A percentile compares a stretch with the other conserved stretches of the same genome.
Conservation (phyloP, 2,888 invertebrate genomes). For the Cenopis cana region DNA sequence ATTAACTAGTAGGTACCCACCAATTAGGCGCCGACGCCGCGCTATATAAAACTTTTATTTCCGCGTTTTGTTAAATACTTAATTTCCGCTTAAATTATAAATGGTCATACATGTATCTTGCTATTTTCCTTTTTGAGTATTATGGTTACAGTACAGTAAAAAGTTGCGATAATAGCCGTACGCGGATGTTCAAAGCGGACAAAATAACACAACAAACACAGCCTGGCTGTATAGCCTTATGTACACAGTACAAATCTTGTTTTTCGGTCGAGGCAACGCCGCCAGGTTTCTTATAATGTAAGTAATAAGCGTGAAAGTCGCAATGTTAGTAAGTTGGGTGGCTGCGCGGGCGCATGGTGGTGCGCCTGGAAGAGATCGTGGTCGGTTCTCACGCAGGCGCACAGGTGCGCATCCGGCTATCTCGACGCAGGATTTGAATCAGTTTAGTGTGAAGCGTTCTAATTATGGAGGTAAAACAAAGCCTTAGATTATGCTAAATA, state of each 20-base stretch:
- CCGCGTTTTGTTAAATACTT: no score
- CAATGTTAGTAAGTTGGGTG: conserved; percentile 1
- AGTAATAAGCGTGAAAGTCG: conserved; percentile 47
- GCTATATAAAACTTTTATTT: no score
- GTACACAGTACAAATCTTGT: conserved; percentile 46
- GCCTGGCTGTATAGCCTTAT: conserved; percentile 68
- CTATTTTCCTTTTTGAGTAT: conserved; percentile 48
- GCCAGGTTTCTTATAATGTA: conserved; percentile 13
- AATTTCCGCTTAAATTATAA: no score
- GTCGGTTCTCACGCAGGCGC: conserved; percentile 75
- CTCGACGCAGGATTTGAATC: conserved; percentile 70
- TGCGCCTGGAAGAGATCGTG: conserved; percentile 60
- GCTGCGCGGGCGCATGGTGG: conserved; percentile 39
- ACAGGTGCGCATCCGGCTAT: conserved; percentile 84
- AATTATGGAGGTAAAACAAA: conserved; percentile 67
- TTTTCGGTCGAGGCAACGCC: conserved; percentile 44
- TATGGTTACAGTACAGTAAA: conserved; percentile 67
- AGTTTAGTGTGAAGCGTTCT: conserved; percentile 67
- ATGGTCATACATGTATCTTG: no score
- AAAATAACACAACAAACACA: conserved; percentile 80
- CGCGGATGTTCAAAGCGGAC: conserved; percentile 80
- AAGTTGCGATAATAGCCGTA: conserved; percentile 75
- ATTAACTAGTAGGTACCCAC: no score
- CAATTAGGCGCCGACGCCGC: no score
- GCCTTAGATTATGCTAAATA: conserved; percentile 36